Conservation (phyloP, 1,140 invertebrate genomes). For the Hermetia illucens region DNA sequence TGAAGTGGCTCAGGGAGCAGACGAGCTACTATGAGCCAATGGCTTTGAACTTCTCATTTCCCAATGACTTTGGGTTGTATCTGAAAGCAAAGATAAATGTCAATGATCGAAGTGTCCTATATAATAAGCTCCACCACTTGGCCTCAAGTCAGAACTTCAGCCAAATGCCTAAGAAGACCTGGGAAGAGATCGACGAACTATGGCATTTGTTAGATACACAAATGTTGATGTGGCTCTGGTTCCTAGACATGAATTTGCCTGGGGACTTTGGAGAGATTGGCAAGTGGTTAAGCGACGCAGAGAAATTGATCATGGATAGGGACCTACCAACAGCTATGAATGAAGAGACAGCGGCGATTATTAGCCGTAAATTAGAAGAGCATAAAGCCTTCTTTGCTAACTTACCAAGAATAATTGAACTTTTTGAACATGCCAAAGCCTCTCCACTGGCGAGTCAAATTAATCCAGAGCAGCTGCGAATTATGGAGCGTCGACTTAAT, state of each 20-base stretch:
- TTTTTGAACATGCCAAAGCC: conserved; percentile 53
- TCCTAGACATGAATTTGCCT: conserved; percentile 67
- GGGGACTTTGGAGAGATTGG: conserved; percentile 71
- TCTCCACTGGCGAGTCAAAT: conserved; percentile 47
- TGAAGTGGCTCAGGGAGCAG: conserved; percentile 67
- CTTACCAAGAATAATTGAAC: conserved; percentile 55
- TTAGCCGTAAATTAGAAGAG: conserved; percentile 76
- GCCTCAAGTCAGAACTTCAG: conserved; percentile 64
- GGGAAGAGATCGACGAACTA: conserved; percentile 56
- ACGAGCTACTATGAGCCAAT: conserved; percentile 40
- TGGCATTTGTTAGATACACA: conserved; percentile 65
- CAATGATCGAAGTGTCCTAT: conserved; percentile 48
- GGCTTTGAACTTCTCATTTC: conserved; percentile 48
- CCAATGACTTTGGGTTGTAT: conserved; percentile 55
- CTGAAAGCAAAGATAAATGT: conserved; percentile 52
- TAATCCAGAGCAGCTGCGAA: conserved; percentile 61
- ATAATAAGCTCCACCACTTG: conserved; percentile 55
- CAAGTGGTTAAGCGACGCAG: conserved; percentile 79
- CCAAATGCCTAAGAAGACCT: conserved; percentile 63
- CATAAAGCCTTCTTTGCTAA: conserved; percentile 82
- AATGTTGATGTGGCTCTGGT: conserved; percentile 71
- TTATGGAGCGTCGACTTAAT: conserved; percentile 60
- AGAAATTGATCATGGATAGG: conserved; percentile 65
- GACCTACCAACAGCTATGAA: conserved; percentile 70
- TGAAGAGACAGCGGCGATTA: conserved; percentile 71